Evolutionary conservation across 2,888 invertebrate species (phyloP).

Genomic region (Prostheceraeus crozeri): DNA sequence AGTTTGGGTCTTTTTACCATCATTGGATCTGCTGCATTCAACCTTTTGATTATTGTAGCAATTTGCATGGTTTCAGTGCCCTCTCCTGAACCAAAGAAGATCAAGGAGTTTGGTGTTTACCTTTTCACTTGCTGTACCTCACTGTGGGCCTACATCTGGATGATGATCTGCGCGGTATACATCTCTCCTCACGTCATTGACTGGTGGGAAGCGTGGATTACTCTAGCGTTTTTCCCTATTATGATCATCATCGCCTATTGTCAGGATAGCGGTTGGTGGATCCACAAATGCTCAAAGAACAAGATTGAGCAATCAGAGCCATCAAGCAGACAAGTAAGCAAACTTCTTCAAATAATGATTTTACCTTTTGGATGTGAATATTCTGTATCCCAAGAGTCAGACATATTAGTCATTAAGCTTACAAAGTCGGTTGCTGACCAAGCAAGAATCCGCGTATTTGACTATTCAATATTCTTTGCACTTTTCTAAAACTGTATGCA

Average conservation of each 20-base stretch:
- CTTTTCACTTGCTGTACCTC: slow-evolving; percentile 49
- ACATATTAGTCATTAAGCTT: too few relatives aligned
- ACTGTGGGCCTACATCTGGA: slow-evolving; percentile 55
- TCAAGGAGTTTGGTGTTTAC: slow-evolving; percentile 51
- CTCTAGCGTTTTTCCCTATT: slow-evolving; percentile 48
- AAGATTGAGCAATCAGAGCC: too few relatives aligned
- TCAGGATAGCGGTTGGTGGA: slow-evolving; percentile 50
- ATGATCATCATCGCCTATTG: slow-evolving; percentile 50
- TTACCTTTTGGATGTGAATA: too few relatives aligned
- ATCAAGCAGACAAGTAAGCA: too few relatives aligned
- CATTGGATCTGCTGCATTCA: slow-evolving; percentile 54
- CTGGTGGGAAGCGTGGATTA: slow-evolving; percentile 52
- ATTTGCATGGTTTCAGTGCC: slow-evolving; percentile 50
- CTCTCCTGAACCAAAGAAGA: slow-evolving; percentile 44
- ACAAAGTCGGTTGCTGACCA: too few relatives aligned
- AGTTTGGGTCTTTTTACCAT: slow-evolving; percentile 53
- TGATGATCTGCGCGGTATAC: slow-evolving; percentile 48
- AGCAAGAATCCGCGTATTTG: too few relatives aligned
- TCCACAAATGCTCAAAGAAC: background rate
- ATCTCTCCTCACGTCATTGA: slow-evolving; percentile 47
- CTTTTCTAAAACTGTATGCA: too few relatives aligned
- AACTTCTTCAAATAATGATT: too few relatives aligned
- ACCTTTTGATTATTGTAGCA: slow-evolving; percentile 51
- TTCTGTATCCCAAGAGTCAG: too few relatives aligned
- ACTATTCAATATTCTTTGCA: too few relatives aligned